These are phyloP conservation scores for Oopsacas minuta DNA, from an alignment of 37 sponge, comb jelly and placozoan genomes.

Conservation along the genomic window DNA sequence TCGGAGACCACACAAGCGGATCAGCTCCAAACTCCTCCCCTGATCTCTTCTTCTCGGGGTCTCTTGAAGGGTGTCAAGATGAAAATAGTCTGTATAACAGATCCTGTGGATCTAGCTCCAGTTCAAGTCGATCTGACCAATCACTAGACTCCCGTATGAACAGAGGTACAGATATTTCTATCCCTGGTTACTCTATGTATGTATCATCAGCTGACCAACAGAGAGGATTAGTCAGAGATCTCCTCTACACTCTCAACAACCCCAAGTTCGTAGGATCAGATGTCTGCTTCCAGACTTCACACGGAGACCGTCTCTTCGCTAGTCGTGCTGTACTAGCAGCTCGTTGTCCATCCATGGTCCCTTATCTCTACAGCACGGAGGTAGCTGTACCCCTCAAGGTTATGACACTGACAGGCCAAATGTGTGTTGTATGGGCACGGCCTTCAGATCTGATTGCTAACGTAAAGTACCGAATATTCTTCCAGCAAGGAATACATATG, in stretches of 20 bases:
- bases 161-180: neutral
- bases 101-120: constrained; percentile 1
- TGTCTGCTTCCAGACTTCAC: constrained; percentile 32
- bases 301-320: constrained; percentile 35
- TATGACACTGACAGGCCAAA: constrained; percentile 19
- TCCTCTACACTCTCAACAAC: constrained; percentile 2
- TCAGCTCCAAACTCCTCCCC: neutral
- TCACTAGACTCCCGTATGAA: neutral
- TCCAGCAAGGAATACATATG: constrained; percentile 25
- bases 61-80: neutral
- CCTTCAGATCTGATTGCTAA: constrained; percentile 24
- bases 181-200: neutral
- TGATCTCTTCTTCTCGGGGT: neutral
- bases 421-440: constrained; percentile 21
- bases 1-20: neutral
- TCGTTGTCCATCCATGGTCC: constrained; percentile 24
- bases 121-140: neutral
- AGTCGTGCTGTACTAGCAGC: constrained; percentile 37
- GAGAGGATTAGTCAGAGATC: neutral
- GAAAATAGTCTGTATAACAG: neutral
- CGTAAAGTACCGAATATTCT: constrained; percentile 38
- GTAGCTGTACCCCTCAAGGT: constrained; percentile 41
- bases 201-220: neutral
- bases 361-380: constrained; percentile 36
- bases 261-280: constrained; percentile 34